A percentile compares a stretch with the other conserved stretches of the same genome.
These are phyloP conservation scores for Apolygus lucorum DNA, from an alignment of 1,140 invertebrate species.

Conservation along the genomic window DNA sequence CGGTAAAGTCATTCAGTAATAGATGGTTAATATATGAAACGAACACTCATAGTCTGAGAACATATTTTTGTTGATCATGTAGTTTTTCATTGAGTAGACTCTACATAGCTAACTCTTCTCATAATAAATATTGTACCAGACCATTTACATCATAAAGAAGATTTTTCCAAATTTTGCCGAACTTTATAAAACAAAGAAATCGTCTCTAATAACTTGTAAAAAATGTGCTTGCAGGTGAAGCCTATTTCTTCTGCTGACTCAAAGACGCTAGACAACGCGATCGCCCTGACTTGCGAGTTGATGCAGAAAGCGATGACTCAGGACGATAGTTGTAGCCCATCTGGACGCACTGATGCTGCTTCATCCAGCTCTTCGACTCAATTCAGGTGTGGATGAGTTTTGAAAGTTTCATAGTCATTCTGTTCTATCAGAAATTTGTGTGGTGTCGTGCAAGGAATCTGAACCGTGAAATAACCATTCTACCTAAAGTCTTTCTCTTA, in stretches of 20 bases:
- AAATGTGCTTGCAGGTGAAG: constrained; percentile 68
- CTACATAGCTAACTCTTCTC: constrained; percentile 26
- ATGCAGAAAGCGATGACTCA: constrained; percentile 77
- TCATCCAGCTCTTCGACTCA: not conserved
- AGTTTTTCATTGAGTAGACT: constrained; percentile 30
- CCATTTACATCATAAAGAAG: no score
- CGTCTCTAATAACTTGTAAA: no score
- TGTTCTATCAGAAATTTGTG: no score
- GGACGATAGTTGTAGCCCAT: constrained; percentile 11
- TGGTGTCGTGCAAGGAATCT: no score
- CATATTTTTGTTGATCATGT: constrained; percentile 35
- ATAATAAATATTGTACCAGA: constrained; percentile 27
- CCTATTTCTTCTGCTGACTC: constrained; percentile 89
- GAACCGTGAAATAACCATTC: no score
- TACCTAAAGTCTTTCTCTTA: no score
- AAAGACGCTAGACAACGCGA: constrained; percentile 85
- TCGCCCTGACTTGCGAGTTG: constrained; percentile 87
- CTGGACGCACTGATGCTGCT: constrained; percentile 32
- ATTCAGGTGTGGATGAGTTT: not conserved
- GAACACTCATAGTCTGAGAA: constrained; percentile 28
- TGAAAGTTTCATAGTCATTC: no score
- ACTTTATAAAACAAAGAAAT: no score
- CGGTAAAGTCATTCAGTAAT: constrained; percentile 52
- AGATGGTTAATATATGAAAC: constrained; percentile 38
- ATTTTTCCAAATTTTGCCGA: no score